A percentile compares a stretch with the other conserved stretches of the same genome.
Conservation (phyloP, 2,888 invertebrate species). For the Pristionchus mayeri region DNA sequence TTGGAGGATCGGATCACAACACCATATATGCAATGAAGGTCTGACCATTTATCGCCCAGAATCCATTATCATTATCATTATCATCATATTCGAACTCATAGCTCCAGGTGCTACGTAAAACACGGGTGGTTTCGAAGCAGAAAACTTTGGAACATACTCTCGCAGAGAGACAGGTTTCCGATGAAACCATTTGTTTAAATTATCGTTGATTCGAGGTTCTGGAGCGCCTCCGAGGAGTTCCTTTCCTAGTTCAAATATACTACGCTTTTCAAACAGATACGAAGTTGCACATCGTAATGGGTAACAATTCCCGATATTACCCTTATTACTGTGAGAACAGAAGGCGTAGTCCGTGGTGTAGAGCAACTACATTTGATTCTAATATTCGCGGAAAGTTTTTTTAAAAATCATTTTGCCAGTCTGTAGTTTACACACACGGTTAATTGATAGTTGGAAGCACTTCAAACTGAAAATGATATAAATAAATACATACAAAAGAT, state of each 20-base stretch:
- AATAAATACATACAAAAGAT: too few relatives aligned
- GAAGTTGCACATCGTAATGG: conserved; percentile 94
- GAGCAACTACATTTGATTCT: too few relatives aligned
- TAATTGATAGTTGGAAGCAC: too few relatives aligned
- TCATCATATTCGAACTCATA: too few relatives aligned
- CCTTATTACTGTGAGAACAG: too few relatives aligned
- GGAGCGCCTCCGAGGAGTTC: conserved; percentile 93
- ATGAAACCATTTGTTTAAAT: neutral
- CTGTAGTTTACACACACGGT: too few relatives aligned
- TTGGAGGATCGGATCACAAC: conserved; percentile 87
- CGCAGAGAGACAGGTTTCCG: conserved; percentile 84
- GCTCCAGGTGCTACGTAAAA: conserved; percentile 77
- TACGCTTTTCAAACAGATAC: conserved; percentile 98
- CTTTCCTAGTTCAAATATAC: conserved; percentile 95
- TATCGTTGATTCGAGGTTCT: conserved; percentile 83
- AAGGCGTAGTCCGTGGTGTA: too few relatives aligned
- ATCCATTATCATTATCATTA: too few relatives aligned
- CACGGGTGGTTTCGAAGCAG: conserved; percentile 81
- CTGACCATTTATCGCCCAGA: neutral
- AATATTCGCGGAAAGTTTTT: too few relatives aligned
- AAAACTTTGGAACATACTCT: conserved; percentile 97
- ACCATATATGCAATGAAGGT: conserved; percentile 98
- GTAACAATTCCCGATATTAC: too few relatives aligned
- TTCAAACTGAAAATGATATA: too few relatives aligned
- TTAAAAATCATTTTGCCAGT: too few relatives aligned